phyloP scores from a whole-genome alignment of 2,797 vertebrate species.

The Adelosebastes latens region DNA sequence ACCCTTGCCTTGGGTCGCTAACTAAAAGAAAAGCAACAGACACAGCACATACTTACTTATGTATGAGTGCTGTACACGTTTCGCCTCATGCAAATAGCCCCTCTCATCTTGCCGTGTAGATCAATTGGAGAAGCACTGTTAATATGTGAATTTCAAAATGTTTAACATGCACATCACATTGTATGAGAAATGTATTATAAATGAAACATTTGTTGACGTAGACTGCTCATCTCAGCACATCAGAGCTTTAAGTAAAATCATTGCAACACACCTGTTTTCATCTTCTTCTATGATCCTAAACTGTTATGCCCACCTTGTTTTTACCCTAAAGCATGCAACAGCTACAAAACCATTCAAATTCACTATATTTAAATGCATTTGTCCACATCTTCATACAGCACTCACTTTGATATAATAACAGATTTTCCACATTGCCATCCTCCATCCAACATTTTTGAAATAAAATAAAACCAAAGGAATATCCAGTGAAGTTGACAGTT shows the following conservation, averaged over 20 bases:
- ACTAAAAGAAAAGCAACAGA: slow-evolving; percentile 48
- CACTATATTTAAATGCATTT: slow-evolving; percentile 46
- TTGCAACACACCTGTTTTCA: slow-evolving; percentile 11
- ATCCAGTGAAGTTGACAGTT: slow-evolving; percentile 39
- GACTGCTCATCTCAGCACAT: not conserved
- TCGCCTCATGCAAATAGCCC: slow-evolving; percentile 46
- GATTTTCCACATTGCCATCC: slow-evolving; percentile 32
- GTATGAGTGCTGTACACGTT: slow-evolving; percentile 35
- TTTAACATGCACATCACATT: slow-evolving; percentile 13
- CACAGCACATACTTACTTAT: slow-evolving; percentile 41
- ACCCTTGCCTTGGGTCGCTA: slow-evolving; percentile 46
- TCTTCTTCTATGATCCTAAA: slow-evolving; percentile 24
- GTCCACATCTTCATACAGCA: slow-evolving; percentile 26
- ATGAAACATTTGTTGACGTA: slow-evolving; percentile 26
- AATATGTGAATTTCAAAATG: slow-evolving; percentile 28
- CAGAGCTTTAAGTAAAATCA: not conserved
- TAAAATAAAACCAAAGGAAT: slow-evolving; percentile 53
- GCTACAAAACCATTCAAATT: slow-evolving; percentile 30
- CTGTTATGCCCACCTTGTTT: slow-evolving; percentile 12
- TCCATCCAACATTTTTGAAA: slow-evolving; percentile 53
- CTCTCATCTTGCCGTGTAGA: slow-evolving; percentile 36
- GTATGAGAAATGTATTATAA: not conserved
- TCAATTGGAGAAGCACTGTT: not conserved
- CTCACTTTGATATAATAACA: slow-evolving; percentile 48
- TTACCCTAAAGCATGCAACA: slow-evolving; percentile 5